Base-by-base conservation (phyloP, 2,888 invertebrate species). In the Sthenelais limicola region DNA sequence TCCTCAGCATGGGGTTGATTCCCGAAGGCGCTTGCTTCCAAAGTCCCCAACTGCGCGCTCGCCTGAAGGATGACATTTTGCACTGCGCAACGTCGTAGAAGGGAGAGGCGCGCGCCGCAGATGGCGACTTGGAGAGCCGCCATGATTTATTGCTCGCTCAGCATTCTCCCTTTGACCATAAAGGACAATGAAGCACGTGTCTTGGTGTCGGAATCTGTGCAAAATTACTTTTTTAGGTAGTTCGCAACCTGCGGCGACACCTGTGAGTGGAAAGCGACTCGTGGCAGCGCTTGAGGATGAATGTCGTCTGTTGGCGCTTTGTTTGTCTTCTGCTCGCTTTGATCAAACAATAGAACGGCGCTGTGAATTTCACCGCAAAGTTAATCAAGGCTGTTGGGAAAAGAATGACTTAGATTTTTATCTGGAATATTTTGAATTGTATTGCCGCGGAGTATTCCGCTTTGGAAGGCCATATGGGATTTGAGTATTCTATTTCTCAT, bases 81-180 rank as follows among this genome's bases (percentile, higher is more conserved):
- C n/a, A n/a, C n/a, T n/a, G n/a, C n/a, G n/a, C n/a, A n/a, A n/a
- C n/a, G n/a, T n/a, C n/a, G n/a, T n/a, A n/a, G n/a, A n/a, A n/a
- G n/a, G n/a, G n/a, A n/a, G n/a, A n/a, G n/a, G n/a, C 43, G 62
- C 38, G 62, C 62, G 62, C 62, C 62, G 62, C 62, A 62, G 62
- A 62, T 62, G 62, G 62, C 62, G 62, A 21, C 7, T 15, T 43
- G 62, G 38, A 43, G 38, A 38, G 24, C 62, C 62, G 26, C 9
- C 38, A 38, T 62, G 62, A 62, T 62, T 62, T 62, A 62, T 62
- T 62, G 38, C 62, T 24, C 3, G 43, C 38, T 35, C 62, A 35
- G 62, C 38, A 38, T 62, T 62, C 62, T 62, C 38, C 24, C 62
- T 18, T 24, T 7, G 38, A 35, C 62, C 24, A 35, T 38, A 24